Conservation (phyloP, 37 sponge, comb jelly and placozoan genomes). For the Ephydatia muelleri region DNA sequence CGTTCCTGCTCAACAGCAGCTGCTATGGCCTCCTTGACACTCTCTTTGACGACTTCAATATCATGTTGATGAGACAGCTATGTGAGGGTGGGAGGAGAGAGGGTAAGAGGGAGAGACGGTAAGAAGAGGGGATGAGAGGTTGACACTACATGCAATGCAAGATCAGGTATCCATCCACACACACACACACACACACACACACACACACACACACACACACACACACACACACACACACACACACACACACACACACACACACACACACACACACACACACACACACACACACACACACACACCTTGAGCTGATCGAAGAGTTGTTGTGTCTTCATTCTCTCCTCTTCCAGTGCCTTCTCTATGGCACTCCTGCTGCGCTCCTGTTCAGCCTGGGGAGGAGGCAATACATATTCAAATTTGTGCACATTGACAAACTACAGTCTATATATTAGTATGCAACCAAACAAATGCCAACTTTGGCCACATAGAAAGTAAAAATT, state of each 20-base stretch:
- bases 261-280: conserved; percentile 15
- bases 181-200: too few species aligned
- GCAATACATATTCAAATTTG: background rate
- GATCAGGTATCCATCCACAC: too few species aligned
- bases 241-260: too few species aligned
- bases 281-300: background rate
- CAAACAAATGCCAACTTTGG: background rate
- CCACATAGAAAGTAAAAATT: background rate
- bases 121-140: background rate
- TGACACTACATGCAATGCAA: background rate
- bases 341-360: conserved; percentile 23
- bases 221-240: too few species aligned
- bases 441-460: too few species aligned
- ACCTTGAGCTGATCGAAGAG: conserved; percentile 34
- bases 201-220: too few species aligned
- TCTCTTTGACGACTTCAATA: conserved; percentile 47
- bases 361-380: conserved; percentile 19
- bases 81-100: background rate
- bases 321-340: conserved; percentile 37
- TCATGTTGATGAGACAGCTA: conserved; percentile 55
- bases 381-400: conserved; percentile 22
- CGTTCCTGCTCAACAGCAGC: conserved; percentile 58
- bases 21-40: conserved; percentile 32
- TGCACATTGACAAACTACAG: too few species aligned
- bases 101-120: background rate